These are phyloP conservation scores for Eurois occulta DNA, from an alignment of 2,888 invertebrate genomes.

Conservation along the genomic window DNA sequence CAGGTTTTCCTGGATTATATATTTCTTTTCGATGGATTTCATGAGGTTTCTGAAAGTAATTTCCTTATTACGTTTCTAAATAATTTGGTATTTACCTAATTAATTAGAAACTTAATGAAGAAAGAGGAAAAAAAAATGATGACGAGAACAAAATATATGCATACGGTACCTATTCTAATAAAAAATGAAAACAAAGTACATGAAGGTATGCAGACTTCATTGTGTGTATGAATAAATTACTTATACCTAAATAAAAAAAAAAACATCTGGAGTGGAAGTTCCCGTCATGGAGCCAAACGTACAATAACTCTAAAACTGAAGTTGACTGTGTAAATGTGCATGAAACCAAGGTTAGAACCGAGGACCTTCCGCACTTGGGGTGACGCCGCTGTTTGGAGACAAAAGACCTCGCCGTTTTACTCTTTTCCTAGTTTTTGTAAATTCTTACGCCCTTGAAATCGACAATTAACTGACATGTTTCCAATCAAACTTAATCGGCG, in stretches of 20 bases:
- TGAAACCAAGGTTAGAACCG: conserved; percentile 73
- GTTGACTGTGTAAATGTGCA: conserved; percentile 69
- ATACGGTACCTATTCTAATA: neutral
- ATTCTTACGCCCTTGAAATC: conserved; percentile 83
- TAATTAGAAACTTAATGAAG: no score
- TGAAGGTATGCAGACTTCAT: conserved; percentile 25
- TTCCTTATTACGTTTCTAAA: conserved; percentile 8
- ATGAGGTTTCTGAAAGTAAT: conserved; percentile 37
- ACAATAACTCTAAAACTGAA: conserved; percentile 64
- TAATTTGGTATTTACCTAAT: no score
- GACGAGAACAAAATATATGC: conserved; percentile 2
- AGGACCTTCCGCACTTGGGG: conserved; percentile 84
- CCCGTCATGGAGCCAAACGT: conserved; percentile 35
- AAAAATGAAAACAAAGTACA: neutral
- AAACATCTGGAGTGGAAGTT: conserved; percentile 33
- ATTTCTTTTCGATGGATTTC: conserved; percentile 21
- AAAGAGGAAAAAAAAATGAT: neutral
- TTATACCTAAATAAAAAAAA: conserved; percentile 6
- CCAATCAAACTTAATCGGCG: conserved; percentile 53
- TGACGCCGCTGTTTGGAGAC: conserved; percentile 82
- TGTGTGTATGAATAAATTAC: conserved; percentile 9
- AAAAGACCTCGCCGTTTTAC: conserved; percentile 81
- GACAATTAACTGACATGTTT: conserved; percentile 72
- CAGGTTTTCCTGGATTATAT: conserved; percentile 43
- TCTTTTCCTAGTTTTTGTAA: conserved; percentile 87